Conservation (phyloP, 2,113 vertebrate species). For the Eulemur rufifrons region DNA sequence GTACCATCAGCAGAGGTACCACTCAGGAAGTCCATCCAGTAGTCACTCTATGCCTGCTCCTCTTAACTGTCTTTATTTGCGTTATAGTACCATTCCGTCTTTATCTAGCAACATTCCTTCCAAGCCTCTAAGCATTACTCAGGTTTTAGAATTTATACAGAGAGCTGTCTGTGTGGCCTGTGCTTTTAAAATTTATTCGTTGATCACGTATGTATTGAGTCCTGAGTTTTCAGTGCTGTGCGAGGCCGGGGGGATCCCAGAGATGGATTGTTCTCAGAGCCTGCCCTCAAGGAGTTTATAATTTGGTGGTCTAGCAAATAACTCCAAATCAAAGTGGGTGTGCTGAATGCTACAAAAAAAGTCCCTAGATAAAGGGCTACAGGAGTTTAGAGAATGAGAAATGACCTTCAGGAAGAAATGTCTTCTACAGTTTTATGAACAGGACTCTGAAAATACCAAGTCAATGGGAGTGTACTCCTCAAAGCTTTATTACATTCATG, state of each 20-base stretch:
- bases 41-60: no score
- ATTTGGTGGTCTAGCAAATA: not conserved
- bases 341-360: not conserved
- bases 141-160: not conserved
- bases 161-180: not conserved
- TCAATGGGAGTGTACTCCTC: not conserved
- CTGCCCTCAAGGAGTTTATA: not conserved
- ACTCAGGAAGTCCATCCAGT: fast-evolving
- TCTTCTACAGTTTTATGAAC: not conserved
- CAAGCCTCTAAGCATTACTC: not conserved
- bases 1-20: not conserved
- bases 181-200: not conserved
- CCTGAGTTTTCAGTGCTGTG: not conserved
- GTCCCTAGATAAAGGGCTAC: not conserved
- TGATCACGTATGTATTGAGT: not conserved
- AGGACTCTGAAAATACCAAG: not conserved
- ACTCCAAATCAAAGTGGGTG: not conserved
- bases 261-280: not conserved
- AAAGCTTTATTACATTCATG: not conserved
- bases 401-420: not conserved
- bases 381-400: not conserved
- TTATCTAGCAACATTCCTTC: not conserved
- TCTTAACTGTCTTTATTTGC: not conserved
- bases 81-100: not conserved
- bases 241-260: not conserved